Evolutionary conservation across 2,888 invertebrate species (phyloP), one percentile per base, ranked within the genome.

Genomic region (Temnothorax unifasciatus): DNA sequence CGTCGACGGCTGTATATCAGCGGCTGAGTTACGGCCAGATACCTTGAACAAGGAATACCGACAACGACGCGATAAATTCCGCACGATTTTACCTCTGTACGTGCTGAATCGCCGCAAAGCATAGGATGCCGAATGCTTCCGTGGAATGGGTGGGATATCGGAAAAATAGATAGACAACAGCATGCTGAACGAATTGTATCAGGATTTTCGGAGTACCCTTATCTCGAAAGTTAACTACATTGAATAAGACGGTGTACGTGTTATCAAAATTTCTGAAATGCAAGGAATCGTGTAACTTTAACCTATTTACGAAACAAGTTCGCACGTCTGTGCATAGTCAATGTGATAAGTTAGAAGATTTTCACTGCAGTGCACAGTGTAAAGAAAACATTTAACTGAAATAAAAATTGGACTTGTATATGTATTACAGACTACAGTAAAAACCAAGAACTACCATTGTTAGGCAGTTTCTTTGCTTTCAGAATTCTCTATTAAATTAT

Each of bases 1-100:
- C 99, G 96, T 92, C 98, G 96, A 90, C 98, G 97, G 61, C 99
- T 98, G 95, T 99, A 99, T 85, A 98, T 97, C 88, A 99, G 95
- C 0, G 99, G 99, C 92, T 98, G 97, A 64, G 99, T 99, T 82
- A 99, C 99, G 29, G 99, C 99, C 90, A 99, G 96, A 95, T 99
- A 99, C 90, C 97, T 96, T 88, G 8, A 90, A 91, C 29, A 63
- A 73, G 25, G 41, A 79, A 74, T 57, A 54, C 0, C 38, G 47
- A 29, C 8, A 9, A 21, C 29, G 41, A 18, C 38, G 25, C 13
- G 47, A 50, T 63, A n/a, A 21, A 68, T 68, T 41, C 5, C 8
- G 13, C 15, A 11, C 57, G 29, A 69, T 83, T 52, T 82, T 69
- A 82, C 9, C 21, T 21, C n/a, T 21, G 21, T 29, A 47, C 25